These are phyloP conservation scores for Hippasteria phrygiana DNA, from an alignment of 53 echinoderm and acorn worm species.

Conservation along the genomic window DNA sequence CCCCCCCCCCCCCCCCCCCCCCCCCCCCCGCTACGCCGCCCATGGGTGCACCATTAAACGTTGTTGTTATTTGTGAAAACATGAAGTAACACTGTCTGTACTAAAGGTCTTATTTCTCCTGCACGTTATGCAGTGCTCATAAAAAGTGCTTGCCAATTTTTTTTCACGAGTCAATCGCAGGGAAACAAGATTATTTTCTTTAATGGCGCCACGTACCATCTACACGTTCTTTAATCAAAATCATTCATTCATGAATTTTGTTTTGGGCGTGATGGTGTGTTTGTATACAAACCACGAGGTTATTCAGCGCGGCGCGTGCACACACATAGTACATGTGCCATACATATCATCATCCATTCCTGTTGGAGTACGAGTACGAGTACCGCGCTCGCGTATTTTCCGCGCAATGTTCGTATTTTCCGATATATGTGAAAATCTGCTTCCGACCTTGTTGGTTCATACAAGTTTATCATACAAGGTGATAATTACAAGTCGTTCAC, in stretches of 20 bases:
- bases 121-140: too few species aligned
- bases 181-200: neutral
- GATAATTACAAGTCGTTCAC: neutral
- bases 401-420: neutral
- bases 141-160: too few species aligned
- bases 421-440: neutral
- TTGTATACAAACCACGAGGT: conserved; percentile 50
- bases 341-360: neutral
- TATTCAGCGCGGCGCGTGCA: neutral
- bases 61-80: too few species aligned
- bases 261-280: conserved; percentile 55
- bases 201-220: conserved; percentile 22
- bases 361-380: neutral
- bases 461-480: neutral
- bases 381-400: conserved; percentile 2
- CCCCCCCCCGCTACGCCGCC: too few species aligned
- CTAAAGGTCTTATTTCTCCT: too few species aligned
- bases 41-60: too few species aligned
- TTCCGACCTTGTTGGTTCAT: too few species aligned
- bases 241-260: conserved; percentile 47
- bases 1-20: too few species aligned
- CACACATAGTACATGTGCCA: neutral
- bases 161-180: too few species aligned
- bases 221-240: neutral
- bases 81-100: too few species aligned